Evolutionary conservation across 2,797 vertebrate genomes (phyloP).

Genomic region (Acanthiza pusilla): DNA sequence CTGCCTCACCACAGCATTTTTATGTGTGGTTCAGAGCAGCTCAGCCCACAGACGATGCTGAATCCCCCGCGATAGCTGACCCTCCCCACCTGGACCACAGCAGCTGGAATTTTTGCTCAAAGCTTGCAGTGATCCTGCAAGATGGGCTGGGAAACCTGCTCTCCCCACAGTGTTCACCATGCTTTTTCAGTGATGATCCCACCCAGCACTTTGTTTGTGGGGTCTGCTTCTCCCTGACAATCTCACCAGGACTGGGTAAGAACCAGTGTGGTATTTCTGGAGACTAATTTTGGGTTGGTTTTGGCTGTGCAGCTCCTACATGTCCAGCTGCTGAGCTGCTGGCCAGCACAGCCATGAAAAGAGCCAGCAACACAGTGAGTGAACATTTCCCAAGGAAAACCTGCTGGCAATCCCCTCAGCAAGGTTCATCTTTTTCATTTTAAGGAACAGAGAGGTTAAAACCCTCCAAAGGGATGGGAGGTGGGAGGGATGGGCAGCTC

Average conservation of each 20-base stretch:
- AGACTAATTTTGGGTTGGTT: neutral
- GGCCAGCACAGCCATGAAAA: neutral
- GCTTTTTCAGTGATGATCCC: neutral
- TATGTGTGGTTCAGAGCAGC: neutral
- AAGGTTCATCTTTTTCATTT: neutral
- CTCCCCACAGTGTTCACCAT: accelerated
- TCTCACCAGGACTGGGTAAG: neutral
- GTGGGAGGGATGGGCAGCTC: neutral
- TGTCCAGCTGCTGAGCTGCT: neutral
- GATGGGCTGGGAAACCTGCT: neutral
- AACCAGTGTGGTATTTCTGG: neutral
- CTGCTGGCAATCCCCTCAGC: neutral
- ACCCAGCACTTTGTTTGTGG: neutral
- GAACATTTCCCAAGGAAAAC: neutral
- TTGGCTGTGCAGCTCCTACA: neutral
- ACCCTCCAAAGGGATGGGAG: neutral
- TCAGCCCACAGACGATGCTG: neutral
- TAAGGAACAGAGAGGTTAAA: neutral
- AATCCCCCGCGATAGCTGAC: neutral
- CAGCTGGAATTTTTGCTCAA: neutral
- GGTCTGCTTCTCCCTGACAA: accelerated
- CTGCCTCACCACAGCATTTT: neutral
- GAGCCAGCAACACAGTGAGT: neutral
- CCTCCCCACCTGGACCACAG: neutral
- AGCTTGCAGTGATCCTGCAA: neutral